Percentiles rank a stretch among this genome's conserved stretches.
Conservation (phyloP, 2,888 invertebrate genomes). For the Hipparchia semele region DNA sequence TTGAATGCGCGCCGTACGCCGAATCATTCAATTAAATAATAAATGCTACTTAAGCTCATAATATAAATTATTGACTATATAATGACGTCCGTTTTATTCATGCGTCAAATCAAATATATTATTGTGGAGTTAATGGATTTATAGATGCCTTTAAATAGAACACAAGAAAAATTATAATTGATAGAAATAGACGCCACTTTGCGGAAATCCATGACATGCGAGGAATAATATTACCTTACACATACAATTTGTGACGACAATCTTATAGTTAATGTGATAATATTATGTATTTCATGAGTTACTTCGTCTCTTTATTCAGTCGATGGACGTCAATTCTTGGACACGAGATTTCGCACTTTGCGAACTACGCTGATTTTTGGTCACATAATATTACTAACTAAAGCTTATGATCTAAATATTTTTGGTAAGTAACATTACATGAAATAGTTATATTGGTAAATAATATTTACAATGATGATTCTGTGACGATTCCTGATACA, state of each 20-base stretch:
- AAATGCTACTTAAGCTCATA: slow-evolving; percentile 20
- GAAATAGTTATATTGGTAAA: too few relatives aligned
- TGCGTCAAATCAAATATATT: slow-evolving; percentile 14
- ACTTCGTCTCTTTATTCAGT: too few relatives aligned
- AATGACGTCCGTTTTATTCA: slow-evolving; percentile 27
- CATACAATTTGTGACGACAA: neutral
- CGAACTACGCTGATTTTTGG: too few relatives aligned
- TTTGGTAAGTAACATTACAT: too few relatives aligned
- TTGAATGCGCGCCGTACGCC: slow-evolving; percentile 29
- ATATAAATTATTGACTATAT: slow-evolving; percentile 27
- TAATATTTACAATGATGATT: too few relatives aligned
- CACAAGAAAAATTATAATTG: slow-evolving; percentile 22
- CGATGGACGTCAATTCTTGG: too few relatives aligned
- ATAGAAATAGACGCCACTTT: slow-evolving; percentile 23
- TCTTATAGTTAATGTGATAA: too few relatives aligned
- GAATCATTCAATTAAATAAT: slow-evolving; percentile 23
- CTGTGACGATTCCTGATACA: too few relatives aligned
- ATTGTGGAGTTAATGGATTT: slow-evolving; percentile 3
- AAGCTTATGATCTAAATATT: too few relatives aligned
- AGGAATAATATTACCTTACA: slow-evolving; percentile 6
- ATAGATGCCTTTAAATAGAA: slow-evolving; percentile 18
- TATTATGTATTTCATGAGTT: too few relatives aligned
- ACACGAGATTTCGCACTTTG: too few relatives aligned
- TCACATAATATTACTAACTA: too few relatives aligned
- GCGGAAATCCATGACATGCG: slow-evolving; percentile 21